Base-by-base conservation (phyloP, 2,797 vertebrate species). In the Rhinella marina region DNA sequence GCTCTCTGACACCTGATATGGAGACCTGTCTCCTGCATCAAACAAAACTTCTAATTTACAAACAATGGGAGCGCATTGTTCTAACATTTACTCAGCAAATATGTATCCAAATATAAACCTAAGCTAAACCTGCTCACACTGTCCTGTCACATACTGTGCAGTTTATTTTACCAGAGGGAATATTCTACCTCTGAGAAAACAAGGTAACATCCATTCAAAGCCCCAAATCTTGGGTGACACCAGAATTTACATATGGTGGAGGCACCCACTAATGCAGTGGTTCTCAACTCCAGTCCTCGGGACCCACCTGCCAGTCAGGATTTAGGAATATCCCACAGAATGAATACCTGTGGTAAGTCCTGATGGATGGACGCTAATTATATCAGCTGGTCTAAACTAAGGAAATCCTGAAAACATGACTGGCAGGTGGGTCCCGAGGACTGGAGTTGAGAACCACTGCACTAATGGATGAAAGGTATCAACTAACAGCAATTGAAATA, bases 11-110 rank as follows among this genome's bases (percentile, higher is more conserved):
- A 21, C 2, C 32, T 11, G 11, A 23, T 50, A 23, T n/a, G 10
- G 25, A n/a, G 72, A 3, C 23, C 64, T 9, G 19, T 3, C 68
- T 72, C 29, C 29, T 48, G 5, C 70, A 73, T 10, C 2, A 29
- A 73, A 48, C 0, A 11, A 2, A 12, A 7, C 12, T 16, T 13
- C 21, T 1, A 13, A 23, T 6, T 50, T 75, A n/a, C n/a, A 11
- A 48, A 73, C 32, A 48, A 50, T 52, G 48, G 19, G 12, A 14
- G 23, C 2, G 27, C 73, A 76, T 76, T 50, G 48, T 75, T 3
- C 72, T 76, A 76, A 50, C 48, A 27, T 50, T 76, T 76, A 76
- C 19, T 76, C 73, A 54, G 75, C 48, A 54, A 77, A 77, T 77
- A 77, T 77, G 48, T 52, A 52, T 48, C 41, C 48, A n/a, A 76